A percentile compares a stretch with the other conserved stretches of the same genome.
phyloP scores from a whole-genome alignment of 2,888 invertebrate species.

The Campopleginae sp. region DNA sequence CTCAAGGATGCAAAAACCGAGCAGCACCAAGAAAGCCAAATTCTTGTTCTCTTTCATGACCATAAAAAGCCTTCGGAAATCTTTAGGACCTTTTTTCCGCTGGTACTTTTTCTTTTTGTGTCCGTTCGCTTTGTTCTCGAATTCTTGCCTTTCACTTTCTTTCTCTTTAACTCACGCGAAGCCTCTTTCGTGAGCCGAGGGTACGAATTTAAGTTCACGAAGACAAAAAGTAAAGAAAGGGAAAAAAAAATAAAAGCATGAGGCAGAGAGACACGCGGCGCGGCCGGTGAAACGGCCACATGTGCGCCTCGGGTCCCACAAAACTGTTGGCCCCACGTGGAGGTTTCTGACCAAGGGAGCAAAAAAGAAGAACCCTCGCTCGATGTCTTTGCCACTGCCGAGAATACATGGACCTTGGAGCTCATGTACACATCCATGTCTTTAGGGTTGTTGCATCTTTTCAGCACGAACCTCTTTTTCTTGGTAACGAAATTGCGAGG shows the following conservation, averaged over 20 bases:
- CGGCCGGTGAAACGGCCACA: slow-evolving; percentile 66
- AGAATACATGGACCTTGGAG: slow-evolving; percentile 65
- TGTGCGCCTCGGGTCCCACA: slow-evolving; percentile 67
- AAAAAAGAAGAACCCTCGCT: slow-evolving; percentile 65
- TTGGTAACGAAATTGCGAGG: slow-evolving; percentile 8
- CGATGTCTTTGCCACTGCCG: slow-evolving; percentile 57
- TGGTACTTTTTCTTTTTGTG: slow-evolving; percentile 7
- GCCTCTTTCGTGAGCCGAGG: slow-evolving; percentile 23
- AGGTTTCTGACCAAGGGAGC: slow-evolving; percentile 62
- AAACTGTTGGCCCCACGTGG: slow-evolving; percentile 72
- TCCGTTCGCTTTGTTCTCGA: slow-evolving; percentile 36
- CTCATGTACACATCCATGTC: slow-evolving; percentile 10
- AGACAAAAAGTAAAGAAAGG: slow-evolving; percentile 45
- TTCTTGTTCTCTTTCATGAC: slow-evolving; percentile 31
- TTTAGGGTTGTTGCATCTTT: neutral
- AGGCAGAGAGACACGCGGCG: slow-evolving; percentile 27
- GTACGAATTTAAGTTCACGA: slow-evolving; percentile 32
- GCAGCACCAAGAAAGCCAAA: slow-evolving; percentile 32
- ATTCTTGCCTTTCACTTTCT: slow-evolving; percentile 51
- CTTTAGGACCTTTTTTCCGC: slow-evolving; percentile 19
- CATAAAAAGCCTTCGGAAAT: slow-evolving; percentile 41
- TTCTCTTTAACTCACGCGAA: slow-evolving; percentile 38
- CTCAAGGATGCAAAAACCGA: slow-evolving; percentile 11
- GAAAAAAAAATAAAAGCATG: slow-evolving; percentile 44
- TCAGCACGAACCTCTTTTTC: slow-evolving; percentile 5